Conservation (phyloP, 2,888 invertebrate genomes). For the Epinotia ramella region DNA sequence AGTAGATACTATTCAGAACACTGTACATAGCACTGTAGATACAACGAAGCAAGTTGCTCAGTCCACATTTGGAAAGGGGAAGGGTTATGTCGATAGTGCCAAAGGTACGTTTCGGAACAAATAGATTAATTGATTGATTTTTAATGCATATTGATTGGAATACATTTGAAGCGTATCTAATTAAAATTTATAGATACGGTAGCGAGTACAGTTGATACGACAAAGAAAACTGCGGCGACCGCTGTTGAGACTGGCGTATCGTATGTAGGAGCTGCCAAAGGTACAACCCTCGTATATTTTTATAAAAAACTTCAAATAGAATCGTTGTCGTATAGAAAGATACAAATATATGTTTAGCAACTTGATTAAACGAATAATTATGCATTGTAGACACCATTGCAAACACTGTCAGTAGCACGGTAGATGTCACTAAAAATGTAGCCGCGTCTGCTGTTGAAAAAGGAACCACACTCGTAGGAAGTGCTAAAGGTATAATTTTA, state of each 20-base stretch:
- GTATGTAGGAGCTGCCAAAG: conserved; percentile 40
- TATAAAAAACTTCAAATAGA: background rate
- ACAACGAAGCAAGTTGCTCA: conserved; percentile 62
- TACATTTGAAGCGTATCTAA: conserved; percentile 16
- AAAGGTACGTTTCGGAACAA: conserved; percentile 54
- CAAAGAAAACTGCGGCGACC: conserved; percentile 45
- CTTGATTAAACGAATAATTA: conserved; percentile 23
- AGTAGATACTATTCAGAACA: conserved; percentile 49
- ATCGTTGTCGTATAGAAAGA: background rate
- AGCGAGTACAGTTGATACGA: conserved; percentile 45
- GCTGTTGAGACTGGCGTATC: conserved; percentile 42
- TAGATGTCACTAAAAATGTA: conserved; percentile 50
- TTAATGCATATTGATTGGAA: conserved; percentile 24
- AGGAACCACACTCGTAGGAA: conserved; percentile 47
- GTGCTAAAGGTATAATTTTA: conserved; percentile 45
- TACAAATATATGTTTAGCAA: background rate
- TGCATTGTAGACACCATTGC: conserved; percentile 59
- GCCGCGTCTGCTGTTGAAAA: conserved; percentile 52
- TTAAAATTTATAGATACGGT: conserved; percentile 45
- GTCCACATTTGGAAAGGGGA: conserved; percentile 65
- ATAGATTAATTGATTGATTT: conserved; percentile 10
- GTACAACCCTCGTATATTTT: background rate
- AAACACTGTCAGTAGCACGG: conserved; percentile 46
- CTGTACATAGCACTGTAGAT: conserved; percentile 53
- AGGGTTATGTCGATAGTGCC: conserved; percentile 65